Base-by-base conservation (phyloP, 2,797 vertebrate genomes). In the Platyrinchus mystaceus region DNA sequence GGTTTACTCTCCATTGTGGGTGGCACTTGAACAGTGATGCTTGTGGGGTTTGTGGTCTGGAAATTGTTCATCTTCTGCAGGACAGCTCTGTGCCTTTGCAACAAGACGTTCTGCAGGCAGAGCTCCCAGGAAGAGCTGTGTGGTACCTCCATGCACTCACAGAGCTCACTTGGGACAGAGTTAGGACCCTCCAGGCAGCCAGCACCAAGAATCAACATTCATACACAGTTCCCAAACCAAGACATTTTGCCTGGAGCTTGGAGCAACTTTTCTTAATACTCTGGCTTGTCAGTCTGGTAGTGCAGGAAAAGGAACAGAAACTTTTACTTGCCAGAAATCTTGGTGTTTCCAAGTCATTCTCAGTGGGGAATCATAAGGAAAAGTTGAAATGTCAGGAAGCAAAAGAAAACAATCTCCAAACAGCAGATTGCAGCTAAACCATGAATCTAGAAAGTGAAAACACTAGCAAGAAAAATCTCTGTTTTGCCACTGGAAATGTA, bases 111-210 rank as follows among this genome's bases (percentile, higher is more conserved):
- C 55, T 62, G 52, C 44, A 53, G 15, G 19, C 71, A 90, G 56
- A 89, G 32, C 18, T 59, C 27, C 60, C 34, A 37, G 24, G 18
- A 15, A 64, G 11, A 68, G n/a, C 15, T 37, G 62, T 27, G 1
- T 41, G 16, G 11, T 34, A 41, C 28, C 49, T 81, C 36, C 20
- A 58, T 0, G 0, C 18, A 5, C 21, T 47, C 5, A 0, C 8
- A 9, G 43, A 47, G 36, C 55, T 94, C 43, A 7, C 28, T 2
- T 39, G 52, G 64, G 56, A 56, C 44, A 55, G 22, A 27, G 36
- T 30, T 28, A 17, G 21, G 39, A 37, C 34, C 22, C 53, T 49
- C 15, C 26, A 66, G 41, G 76, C 24, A 90, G 39, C 43, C 69
- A 59, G 30, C 39, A 64, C 30, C 50, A 59, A 66, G 60, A 87